phyloP scores from a whole-genome alignment of 2,797 vertebrate genomes.

The Urophycis tenuis region DNA sequence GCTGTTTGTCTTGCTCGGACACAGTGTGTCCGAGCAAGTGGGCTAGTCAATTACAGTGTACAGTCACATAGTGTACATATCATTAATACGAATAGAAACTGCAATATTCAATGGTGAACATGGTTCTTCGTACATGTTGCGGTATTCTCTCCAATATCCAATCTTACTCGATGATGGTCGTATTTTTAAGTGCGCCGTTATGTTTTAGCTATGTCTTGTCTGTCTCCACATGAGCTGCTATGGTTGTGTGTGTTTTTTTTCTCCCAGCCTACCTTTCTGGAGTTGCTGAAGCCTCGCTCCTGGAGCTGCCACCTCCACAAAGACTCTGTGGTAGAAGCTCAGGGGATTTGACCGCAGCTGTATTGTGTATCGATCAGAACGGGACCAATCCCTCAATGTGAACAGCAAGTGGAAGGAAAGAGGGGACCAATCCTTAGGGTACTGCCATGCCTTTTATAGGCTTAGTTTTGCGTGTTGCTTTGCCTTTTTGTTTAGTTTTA shows the following conservation, averaged over 20 bases:
- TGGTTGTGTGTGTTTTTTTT: slow-evolving; percentile 32
- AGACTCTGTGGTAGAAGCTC: slow-evolving; percentile 19
- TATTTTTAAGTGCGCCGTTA: neutral
- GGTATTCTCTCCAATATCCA: no score
- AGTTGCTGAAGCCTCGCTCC: slow-evolving; percentile 86
- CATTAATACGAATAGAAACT: no score
- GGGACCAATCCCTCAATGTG: neutral
- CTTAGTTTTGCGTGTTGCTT: neutral
- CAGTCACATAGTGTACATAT: no score
- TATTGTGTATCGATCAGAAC: neutral
- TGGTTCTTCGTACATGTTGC: neutral
- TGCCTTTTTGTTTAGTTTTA: neutral
- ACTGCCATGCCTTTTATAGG: neutral
- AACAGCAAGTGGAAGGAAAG: neutral
- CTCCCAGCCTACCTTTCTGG: slow-evolving; percentile 79
- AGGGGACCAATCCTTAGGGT: neutral
- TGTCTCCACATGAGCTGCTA: neutral
- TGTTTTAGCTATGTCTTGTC: slow-evolving; percentile 8
- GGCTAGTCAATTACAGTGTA: no score
- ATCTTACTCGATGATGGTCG: no score
- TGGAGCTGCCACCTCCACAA: slow-evolving; percentile 78
- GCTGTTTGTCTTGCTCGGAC: no score
- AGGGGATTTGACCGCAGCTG: slow-evolving; percentile 29
- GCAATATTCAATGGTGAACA: neutral
- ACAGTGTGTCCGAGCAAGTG: no score